phyloP scores from a whole-genome alignment of 2,797 vertebrate genomes.

The Gastrophryne carolinensis region DNA sequence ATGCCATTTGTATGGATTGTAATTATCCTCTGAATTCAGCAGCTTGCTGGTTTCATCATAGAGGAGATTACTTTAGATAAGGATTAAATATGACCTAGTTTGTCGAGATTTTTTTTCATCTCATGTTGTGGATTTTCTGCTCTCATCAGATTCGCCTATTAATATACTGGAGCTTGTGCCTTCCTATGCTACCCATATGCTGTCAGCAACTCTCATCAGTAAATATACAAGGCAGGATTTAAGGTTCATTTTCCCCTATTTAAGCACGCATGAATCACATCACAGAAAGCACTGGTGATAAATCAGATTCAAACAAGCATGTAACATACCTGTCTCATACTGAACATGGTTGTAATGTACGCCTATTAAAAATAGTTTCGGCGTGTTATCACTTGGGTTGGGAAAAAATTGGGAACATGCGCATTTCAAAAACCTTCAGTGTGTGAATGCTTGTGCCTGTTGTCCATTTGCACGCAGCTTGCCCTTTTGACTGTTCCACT shows the following conservation, averaged over 20 bases:
- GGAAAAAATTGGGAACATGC: slow-evolving; percentile 64
- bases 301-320: slow-evolving; percentile 46
- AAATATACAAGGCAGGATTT: neutral
- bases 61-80: slow-evolving; percentile 62
- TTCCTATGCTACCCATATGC: too few species aligned
- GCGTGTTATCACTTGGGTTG: slow-evolving; percentile 78
- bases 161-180: too few species aligned
- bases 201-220: too few species aligned
- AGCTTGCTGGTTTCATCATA: slow-evolving; percentile 57
- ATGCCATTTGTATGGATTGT: neutral
- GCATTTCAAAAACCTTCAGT: slow-evolving; percentile 66
- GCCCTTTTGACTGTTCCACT: slow-evolving; percentile 62
- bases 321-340: slow-evolving; percentile 72
- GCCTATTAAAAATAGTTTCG: slow-evolving; percentile 70
- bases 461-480: slow-evolving; percentile 69
- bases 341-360: slow-evolving; percentile 67
- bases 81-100: slow-evolving; percentile 69
- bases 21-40: slow-evolving; percentile 43
- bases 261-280: neutral
- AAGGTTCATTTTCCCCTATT: neutral
- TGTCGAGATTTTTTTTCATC: slow-evolving; percentile 56
- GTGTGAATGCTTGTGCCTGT: slow-evolving; percentile 60
- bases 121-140: slow-evolving; percentile 51
- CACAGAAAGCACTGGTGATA: neutral
- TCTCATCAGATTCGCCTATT: neutral